Conservation (phyloP, 1,140 invertebrate genomes). For the Nephila pilipes region DNA sequence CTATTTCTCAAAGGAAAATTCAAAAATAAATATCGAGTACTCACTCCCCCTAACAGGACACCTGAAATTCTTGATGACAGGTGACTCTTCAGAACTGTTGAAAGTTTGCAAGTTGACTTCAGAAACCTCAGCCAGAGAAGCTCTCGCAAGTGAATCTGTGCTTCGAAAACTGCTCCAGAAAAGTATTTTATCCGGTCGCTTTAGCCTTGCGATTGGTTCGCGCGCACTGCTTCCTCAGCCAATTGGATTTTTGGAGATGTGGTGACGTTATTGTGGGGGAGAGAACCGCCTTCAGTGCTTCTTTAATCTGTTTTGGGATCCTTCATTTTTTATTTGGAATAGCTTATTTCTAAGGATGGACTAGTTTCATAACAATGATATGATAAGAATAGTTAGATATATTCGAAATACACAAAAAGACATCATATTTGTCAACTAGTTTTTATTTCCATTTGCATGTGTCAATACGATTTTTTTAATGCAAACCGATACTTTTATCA, state of each 20-base stretch:
- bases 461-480: background rate
- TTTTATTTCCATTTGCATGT: background rate
- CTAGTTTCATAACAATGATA: slow-evolving; percentile 20
- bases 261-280: slow-evolving; percentile 54
- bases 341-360: background rate
- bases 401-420: background rate
- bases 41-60: background rate
- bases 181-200: slow-evolving; percentile 62
- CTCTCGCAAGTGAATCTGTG: slow-evolving; percentile 49
- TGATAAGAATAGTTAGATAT: slow-evolving; percentile 11
- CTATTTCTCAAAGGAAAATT: too few relatives aligned
- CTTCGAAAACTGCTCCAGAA: slow-evolving; percentile 51
- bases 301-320: slow-evolving; percentile 24
- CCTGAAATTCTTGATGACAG: background rate
- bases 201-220: slow-evolving; percentile 9
- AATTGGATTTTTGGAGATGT: background rate
- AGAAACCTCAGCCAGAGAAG: slow-evolving; percentile 18
- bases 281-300: slow-evolving; percentile 50
- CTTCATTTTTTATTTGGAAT: slow-evolving; percentile 1
- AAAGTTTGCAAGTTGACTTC: background rate
- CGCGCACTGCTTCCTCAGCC: background rate
- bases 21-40: background rate
- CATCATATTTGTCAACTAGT: background rate
- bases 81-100: background rate
- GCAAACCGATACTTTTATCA: background rate